Evolutionary conservation across 2,888 invertebrate species (phyloP).

Genomic region (Hylaea fasciaria): DNA sequence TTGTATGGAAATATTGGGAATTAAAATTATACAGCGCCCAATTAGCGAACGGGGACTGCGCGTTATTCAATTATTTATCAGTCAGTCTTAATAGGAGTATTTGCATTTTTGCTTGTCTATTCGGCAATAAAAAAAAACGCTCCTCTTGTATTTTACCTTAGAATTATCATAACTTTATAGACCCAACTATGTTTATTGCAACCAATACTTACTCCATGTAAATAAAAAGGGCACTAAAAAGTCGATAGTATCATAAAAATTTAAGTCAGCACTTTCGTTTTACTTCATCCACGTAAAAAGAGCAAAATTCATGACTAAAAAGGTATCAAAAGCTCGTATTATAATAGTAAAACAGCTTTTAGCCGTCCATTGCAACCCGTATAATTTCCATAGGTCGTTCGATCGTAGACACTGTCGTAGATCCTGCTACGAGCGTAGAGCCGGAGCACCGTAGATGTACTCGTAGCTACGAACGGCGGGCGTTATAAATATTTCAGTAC

Average conservation of each 20-base stretch:
- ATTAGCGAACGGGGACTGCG: no score
- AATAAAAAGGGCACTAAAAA: neutral
- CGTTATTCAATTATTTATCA: no score
- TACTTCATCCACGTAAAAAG: constrained; percentile 1
- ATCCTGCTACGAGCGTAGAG: constrained; percentile 61
- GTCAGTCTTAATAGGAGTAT: no score
- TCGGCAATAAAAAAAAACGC: no score
- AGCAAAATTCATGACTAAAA: constrained; percentile 15
- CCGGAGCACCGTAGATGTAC: constrained; percentile 52
- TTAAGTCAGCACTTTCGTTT: constrained; percentile 1
- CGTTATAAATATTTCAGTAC: constrained; percentile 81
- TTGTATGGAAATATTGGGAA: no score
- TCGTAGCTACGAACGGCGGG: constrained; percentile 45
- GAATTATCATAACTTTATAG: no score
- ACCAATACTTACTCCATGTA: neutral
- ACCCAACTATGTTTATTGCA: neutral
- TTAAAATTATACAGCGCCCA: no score
- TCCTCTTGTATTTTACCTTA: no score
- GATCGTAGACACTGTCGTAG: constrained; percentile 61
- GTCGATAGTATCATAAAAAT: neutral
- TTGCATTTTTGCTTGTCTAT: no score
- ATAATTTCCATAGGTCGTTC: constrained; percentile 35
- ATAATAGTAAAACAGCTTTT: constrained; percentile 25
- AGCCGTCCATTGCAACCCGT: constrained; percentile 22
- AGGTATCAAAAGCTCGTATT: constrained; percentile 22